A percentile compares a stretch with the other conserved stretches of the same genome.
Evolutionary conservation across 2,113 vertebrate species (phyloP).

Genomic region (Balaeniceps rex): DNA sequence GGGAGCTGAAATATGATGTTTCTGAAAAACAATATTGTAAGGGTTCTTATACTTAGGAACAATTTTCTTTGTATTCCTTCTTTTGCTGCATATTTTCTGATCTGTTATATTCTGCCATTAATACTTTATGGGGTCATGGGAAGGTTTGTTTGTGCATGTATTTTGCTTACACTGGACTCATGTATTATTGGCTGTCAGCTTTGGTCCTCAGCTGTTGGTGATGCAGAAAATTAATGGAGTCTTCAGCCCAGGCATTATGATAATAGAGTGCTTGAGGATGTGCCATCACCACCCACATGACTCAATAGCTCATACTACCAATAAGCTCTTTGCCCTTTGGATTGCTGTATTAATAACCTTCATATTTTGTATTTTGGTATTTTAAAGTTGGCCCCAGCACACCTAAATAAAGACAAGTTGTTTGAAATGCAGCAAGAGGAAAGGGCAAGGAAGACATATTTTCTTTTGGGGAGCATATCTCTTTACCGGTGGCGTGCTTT

Average conservation of each 20-base stretch:
- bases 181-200: neutral
- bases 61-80: neutral
- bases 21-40: neutral
- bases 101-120: neutral
- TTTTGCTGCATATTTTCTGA: neutral
- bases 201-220: neutral
- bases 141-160: neutral
- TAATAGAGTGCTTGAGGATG: neutral
- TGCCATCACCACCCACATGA: neutral
- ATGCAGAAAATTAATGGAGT: neutral
- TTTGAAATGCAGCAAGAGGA: neutral
- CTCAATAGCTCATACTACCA: neutral
- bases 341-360: neutral
- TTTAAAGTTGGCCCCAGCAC: neutral
- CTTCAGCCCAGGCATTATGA: neutral
- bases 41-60: neutral
- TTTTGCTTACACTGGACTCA: neutral
- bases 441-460: neutral
- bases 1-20: neutral
- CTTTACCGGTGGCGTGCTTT: neutral
- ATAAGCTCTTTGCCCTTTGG: neutral
- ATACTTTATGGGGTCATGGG: neutral
- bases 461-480: neutral
- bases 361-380: neutral
- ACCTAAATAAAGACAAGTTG: neutral